Evolutionary conservation across 2,113 vertebrate genomes (phyloP).

Genomic region (Labeo catla): DNA sequence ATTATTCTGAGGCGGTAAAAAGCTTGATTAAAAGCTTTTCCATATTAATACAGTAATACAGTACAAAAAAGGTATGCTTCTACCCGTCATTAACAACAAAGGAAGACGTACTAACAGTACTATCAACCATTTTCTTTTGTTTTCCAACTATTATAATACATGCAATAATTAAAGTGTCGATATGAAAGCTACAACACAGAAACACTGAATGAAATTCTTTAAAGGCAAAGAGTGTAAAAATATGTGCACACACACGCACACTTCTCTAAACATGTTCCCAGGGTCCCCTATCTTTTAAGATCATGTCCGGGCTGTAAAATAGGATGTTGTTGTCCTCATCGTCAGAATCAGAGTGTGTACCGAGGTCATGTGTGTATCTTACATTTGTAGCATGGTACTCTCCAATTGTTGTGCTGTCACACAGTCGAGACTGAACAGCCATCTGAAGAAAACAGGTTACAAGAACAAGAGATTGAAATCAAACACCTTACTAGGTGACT

Average conservation of each 20-base stretch:
- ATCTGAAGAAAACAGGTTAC: constrained; percentile 61
- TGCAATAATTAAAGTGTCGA: neutral
- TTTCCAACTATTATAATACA: neutral
- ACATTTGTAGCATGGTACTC: constrained; percentile 73
- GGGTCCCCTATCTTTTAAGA: constrained; percentile 79
- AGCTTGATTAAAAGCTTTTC: neutral
- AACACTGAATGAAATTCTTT: constrained; percentile 19
- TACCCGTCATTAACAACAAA: neutral
- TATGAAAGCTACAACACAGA: neutral
- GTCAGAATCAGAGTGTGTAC: constrained; percentile 75
- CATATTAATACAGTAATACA: constrained; percentile 19
- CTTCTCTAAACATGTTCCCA: constrained; percentile 26
- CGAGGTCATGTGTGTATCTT: constrained; percentile 72
- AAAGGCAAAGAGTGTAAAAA: constrained; percentile 19
- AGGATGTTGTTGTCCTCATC: constrained; percentile 76
- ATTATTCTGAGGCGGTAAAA: constrained; percentile 4
- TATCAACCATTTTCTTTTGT: neutral
- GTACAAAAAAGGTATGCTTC: neutral
- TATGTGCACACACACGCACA: constrained; percentile 36
- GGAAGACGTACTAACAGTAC: neutral
- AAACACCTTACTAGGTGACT: neutral
- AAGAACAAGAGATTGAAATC: neutral
- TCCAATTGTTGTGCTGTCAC: constrained; percentile 78
- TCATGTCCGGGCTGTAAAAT: constrained; percentile 83
- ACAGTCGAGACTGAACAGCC: constrained; percentile 79